A percentile compares a stretch with the other conserved stretches of the same genome.
Evolutionary conservation across 2,113 vertebrate species (phyloP).

Genomic region (Tichodroma muraria): DNA sequence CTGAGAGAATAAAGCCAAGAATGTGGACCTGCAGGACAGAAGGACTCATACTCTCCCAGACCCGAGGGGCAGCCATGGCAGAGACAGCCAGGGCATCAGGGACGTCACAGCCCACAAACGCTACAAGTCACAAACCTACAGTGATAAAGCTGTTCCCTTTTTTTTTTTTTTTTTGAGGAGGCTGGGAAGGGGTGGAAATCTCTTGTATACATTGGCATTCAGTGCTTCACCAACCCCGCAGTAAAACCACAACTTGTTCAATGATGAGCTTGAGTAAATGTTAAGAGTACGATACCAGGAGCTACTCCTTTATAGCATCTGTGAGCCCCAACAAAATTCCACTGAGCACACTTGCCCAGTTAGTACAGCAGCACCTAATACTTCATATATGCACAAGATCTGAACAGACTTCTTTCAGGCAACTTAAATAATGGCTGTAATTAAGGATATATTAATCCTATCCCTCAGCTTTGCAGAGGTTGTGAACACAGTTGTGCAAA

Average conservation of each 20-base stretch:
- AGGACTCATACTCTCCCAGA: neutral
- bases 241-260: neutral
- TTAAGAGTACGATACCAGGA: fast-evolving
- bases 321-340: neutral
- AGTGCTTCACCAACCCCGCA: neutral
- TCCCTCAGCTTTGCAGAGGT: neutral
- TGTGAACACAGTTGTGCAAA: neutral
- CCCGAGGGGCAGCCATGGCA: fast-evolving
- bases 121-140: neutral
- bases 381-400: neutral
- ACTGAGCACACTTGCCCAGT: neutral
- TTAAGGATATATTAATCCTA: neutral
- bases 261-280: neutral
- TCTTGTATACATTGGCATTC: fast-evolving
- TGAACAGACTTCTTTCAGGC: neutral
- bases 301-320: neutral
- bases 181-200: neutral
- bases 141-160: neutral
- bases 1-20: neutral
- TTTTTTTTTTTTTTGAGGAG: neutral
- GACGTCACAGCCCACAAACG: neutral
- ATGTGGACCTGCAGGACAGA: neutral
- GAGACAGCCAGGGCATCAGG: neutral
- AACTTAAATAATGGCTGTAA: neutral
- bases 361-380: neutral